A percentile compares a stretch with the other conserved stretches of the same genome.
Conservation (phyloP, 2,797 vertebrate genomes). For the Muscicapa comitata region DNA sequence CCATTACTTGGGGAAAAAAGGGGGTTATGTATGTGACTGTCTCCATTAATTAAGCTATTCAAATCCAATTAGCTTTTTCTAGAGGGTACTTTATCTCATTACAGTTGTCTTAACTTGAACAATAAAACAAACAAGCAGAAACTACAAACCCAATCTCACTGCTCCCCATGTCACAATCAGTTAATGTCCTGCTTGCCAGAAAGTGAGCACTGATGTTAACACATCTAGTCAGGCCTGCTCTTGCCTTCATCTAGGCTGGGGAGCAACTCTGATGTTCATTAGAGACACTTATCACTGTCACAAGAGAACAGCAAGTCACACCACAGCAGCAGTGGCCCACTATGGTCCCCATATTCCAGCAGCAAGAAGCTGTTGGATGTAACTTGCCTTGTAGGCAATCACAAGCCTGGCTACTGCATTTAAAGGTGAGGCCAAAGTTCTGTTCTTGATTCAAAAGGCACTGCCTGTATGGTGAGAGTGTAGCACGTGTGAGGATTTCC, state of each 20-base stretch:
- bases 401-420: background rate
- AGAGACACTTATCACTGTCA: background rate
- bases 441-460: background rate
- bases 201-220: background rate
- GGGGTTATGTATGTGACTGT: background rate
- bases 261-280: background rate
- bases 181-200: background rate
- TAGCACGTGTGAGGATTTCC: background rate
- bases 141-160: background rate
- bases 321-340: background rate
- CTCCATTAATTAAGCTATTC: slow-evolving; percentile 6
- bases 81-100: background rate
- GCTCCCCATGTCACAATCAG: background rate
- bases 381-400: background rate
- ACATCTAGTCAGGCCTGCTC: background rate
- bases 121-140: slow-evolving; percentile 5
- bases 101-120: background rate
- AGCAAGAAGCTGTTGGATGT: background rate
- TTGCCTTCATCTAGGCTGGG: background rate
- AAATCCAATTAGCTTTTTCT: background rate
- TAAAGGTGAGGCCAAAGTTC: background rate
- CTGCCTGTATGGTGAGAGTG: background rate
- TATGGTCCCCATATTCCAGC: background rate
- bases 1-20: background rate
- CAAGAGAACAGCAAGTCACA: background rate